phyloP scores from a whole-genome alignment of 2,797 vertebrate genomes.

The Hapalemur alaotrensis region DNA sequence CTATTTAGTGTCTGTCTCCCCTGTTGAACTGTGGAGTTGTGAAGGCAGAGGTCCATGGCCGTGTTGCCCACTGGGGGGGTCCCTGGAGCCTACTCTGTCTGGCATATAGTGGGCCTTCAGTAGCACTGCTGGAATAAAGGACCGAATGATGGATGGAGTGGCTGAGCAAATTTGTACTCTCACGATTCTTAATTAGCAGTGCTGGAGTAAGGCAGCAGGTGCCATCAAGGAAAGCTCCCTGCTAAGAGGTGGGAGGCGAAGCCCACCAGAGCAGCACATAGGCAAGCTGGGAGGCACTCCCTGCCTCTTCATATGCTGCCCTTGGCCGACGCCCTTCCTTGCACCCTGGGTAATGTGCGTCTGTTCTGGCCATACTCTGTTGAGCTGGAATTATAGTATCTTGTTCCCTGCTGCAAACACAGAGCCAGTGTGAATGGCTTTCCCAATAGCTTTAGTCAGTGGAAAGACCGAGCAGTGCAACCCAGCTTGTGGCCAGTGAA shows the following conservation, averaged over 20 bases:
- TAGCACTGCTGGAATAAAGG: not conserved
- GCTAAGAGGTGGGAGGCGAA: not conserved
- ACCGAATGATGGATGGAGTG: not conserved
- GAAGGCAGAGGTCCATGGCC: not conserved
- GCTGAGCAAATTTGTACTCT: not conserved
- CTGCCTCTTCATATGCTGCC: not conserved
- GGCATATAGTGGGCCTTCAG: not conserved
- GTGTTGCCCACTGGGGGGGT: not conserved
- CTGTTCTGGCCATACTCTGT: slow-evolving; percentile 25
- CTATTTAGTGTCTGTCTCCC: not conserved
- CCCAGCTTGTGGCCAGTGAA: not conserved
- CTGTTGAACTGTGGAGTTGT: not conserved
- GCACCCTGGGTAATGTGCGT: not conserved
- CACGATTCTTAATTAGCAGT: not conserved
- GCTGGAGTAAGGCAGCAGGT: not conserved
- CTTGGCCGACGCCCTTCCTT: not conserved
- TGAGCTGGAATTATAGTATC: slow-evolving; percentile 58
- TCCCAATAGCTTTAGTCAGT: slow-evolving; percentile 18
- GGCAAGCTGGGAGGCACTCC: not conserved
- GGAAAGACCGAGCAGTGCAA: not conserved
- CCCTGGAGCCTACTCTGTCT: not conserved
- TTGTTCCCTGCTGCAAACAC: slow-evolving; percentile 24
- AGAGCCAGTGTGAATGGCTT: slow-evolving; percentile 6
- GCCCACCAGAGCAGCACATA: not conserved
- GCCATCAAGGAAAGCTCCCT: not conserved